Conservation (phyloP, 2,113 vertebrate species). For the Brachyistius frenatus region DNA sequence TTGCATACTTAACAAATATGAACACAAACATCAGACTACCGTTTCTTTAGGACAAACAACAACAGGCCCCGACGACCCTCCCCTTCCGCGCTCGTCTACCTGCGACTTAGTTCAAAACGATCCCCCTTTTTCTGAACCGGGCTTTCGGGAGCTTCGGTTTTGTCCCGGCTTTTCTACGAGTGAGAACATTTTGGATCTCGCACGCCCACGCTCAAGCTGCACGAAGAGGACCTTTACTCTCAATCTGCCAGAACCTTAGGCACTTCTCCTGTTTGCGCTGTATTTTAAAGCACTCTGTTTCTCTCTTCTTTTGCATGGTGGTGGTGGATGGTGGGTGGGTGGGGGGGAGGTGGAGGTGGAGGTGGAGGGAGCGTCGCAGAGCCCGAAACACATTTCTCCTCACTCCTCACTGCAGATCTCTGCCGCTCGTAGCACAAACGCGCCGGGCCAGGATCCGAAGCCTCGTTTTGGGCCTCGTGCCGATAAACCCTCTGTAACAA, state of each 20-base stretch:
- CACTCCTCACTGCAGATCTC: constrained; percentile 20
- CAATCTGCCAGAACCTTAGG: constrained; percentile 5
- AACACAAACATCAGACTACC: too few species aligned
- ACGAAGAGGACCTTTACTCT: neutral
- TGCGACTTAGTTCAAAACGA: neutral
- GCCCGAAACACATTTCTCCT: constrained; percentile 14
- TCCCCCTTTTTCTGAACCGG: too few species aligned
- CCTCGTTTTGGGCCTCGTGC: constrained; percentile 44
- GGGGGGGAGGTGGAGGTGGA: too few species aligned
- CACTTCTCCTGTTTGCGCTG: neutral
- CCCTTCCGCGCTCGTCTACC: neutral
- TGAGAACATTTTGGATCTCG: neutral
- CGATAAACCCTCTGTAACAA: constrained; percentile 25
- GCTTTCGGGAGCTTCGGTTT: too few species aligned
- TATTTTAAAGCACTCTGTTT: neutral
- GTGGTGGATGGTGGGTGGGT: too few species aligned
- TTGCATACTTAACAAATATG: too few species aligned
- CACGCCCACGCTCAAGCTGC: constrained; percentile 5
- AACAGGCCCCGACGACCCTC: too few species aligned
- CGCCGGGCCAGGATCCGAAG: constrained; percentile 10
- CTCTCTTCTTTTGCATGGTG: neutral
- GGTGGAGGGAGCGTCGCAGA: neutral
- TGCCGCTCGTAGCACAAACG: constrained; percentile 34
- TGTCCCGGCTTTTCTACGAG: neutral
- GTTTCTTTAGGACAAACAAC: too few species aligned